These are phyloP conservation scores for Ambastaia sidthimunki DNA, from an alignment of 2,797 vertebrate species.

Conservation along the genomic window DNA sequence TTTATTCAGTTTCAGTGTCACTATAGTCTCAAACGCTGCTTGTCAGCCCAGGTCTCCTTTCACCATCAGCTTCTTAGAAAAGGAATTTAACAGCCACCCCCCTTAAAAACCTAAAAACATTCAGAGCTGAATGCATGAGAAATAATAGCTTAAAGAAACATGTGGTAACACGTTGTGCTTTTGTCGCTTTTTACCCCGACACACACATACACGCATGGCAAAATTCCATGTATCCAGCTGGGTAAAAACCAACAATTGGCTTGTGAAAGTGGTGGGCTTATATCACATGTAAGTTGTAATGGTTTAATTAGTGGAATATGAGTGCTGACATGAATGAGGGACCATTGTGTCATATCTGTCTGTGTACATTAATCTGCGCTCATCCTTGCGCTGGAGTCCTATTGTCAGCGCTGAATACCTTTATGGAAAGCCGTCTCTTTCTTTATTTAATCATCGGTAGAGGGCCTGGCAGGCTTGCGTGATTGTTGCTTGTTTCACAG, in stretches of 20 bases:
- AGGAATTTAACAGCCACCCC: constrained; percentile 60
- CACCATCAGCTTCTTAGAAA: constrained; percentile 22
- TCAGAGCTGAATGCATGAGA: constrained; percentile 57
- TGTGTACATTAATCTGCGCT: constrained; percentile 66
- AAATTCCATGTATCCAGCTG: constrained; percentile 59
- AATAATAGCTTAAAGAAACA: constrained; percentile 66
- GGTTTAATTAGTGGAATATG: constrained; percentile 72
- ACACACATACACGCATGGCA: constrained; percentile 34
- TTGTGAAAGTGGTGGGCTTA: constrained; percentile 63
- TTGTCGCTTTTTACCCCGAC: constrained; percentile 55
- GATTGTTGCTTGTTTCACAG: constrained; percentile 79
- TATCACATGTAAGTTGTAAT: constrained; percentile 71
- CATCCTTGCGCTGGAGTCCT: constrained; percentile 68
- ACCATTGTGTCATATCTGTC: constrained; percentile 60
- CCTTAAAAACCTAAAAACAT: constrained; percentile 60
- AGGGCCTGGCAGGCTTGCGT: constrained; percentile 73
- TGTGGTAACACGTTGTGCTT: constrained; percentile 68
- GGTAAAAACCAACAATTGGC: constrained; percentile 59
- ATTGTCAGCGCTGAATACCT: constrained; percentile 76
- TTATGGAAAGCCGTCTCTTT: constrained; percentile 69
- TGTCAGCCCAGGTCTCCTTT: constrained; percentile 26
- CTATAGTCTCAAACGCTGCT: constrained; percentile 5
- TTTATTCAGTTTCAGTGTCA: constrained; percentile 12
- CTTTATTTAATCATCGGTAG: constrained; percentile 68
- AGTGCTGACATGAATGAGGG: constrained; percentile 64